Evolutionary conservation across 1,140 invertebrate species (phyloP), one percentile per base, ranked within the genome.

Genomic region (Formica selysi): DNA sequence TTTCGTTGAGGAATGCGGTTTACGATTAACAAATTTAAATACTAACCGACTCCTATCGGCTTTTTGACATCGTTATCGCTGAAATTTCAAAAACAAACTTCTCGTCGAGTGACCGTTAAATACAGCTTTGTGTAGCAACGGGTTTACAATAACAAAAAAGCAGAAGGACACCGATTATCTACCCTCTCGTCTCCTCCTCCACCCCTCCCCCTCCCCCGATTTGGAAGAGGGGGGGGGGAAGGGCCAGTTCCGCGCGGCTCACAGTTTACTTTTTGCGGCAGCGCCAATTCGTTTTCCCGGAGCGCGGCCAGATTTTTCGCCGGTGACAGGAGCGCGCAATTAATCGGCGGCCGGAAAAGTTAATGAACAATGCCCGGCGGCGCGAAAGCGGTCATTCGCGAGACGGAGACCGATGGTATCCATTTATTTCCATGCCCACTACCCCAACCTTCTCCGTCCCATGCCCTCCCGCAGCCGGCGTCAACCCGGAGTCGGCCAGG

Each of bases 291-390:
- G 51, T 88, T 84, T 88, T 76, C n/a, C 54, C 54, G 74, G 48
- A 29, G 54, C 22, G 41, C 70, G 61, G 76, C 70, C 61, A 79
- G 76, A 86, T 71, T 85, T 85, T 87, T 89, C 76, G 62, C 38
- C 70, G 84, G 79, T 41, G 87, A 76, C 85, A 74, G 85, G 32
- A n/a, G 32, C 44, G 61, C 51, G 74, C 41, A 76, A 86, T 89
- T 89, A 89, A 89, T 89, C 87, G 88, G 85, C 57, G 48, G 19
- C 54, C 32, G 76, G 64, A 61, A 83, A 89, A 81, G 88, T 89
- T 89, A 89, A 89, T 81, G 88, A 89, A 89, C 76, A 83, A 89
- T 89, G 65, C 70, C 87, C 74, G 36, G 38, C 71, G 38, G 51
- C 54, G 76, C 65, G 76, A 89, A 86, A 89, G 88, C 79, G 71